Base-by-base conservation (phyloP, 2,888 invertebrate species). In the Sminthurinus aureus region DNA sequence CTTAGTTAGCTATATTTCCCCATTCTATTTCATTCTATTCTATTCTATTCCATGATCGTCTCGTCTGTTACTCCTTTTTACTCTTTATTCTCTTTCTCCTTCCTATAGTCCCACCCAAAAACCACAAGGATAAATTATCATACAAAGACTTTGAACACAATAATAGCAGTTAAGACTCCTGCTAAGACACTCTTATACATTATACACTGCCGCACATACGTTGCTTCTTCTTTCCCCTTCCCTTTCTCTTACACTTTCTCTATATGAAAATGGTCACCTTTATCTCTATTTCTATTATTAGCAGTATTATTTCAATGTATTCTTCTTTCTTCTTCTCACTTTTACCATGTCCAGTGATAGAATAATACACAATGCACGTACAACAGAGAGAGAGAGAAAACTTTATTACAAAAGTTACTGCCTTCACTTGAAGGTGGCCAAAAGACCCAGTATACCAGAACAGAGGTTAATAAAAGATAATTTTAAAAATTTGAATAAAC, bases 71-170 rank as follows among this genome's bases (percentile, higher is more conserved):
- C 69, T 69, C 20, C 69, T n/a, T 11, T 11, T 24, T n/a, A n/a
- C 69, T 66, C 66, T n/a, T n/a, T 66, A 2, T 66, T 69, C n/a
- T 69, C 73, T 24, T 38, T 73, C 24, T 73, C 26, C 73, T 26
- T 18, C 26, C n/a, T n/a, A n/a, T 24, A 24, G 20, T 73, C 26
- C 20, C 26, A 73, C 24, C 38, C 73, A 73, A 73, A 73, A 73
- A 73, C 73, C 73, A 24, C 66, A 15, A 22, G 66, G 26, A 78
- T 78, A 78, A 78, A 78, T 78, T 78, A 78, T 78, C 78, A 78
- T 78, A 78, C 78, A 78, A 78, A 78, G 78, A 78, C 78, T 38
- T 38, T 38, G 24, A 64, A 78, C 64, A 78, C 78, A 78, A 78
- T 78, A 78, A 15, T 15, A 58, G 15, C 58, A 58, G 58, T 13